Evolutionary conservation across 2,113 vertebrate species (phyloP).

Genomic region (Oreocharis arfaki): DNA sequence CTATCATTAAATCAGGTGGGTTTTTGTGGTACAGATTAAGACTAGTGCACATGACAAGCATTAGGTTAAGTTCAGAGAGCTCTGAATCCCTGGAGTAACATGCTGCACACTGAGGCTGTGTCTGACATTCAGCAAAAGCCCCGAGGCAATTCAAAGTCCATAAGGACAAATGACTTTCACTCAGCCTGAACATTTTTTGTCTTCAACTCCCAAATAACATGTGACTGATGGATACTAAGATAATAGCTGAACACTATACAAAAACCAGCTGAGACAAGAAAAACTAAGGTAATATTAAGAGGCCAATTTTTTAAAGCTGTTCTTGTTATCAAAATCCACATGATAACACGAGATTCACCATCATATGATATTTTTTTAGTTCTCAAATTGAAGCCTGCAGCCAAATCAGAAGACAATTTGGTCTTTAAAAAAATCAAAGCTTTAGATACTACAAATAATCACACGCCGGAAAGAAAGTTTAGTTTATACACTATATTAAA

Average conservation of each 20-base stretch:
- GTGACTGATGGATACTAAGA: not conserved
- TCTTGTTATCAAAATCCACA: not conserved
- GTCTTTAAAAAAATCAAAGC: not conserved
- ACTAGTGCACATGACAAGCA: not conserved
- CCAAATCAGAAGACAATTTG: not conserved
- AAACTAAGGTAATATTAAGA: not conserved
- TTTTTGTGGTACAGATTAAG: not conserved
- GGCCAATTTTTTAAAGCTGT: not conserved
- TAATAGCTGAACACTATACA: not conserved
- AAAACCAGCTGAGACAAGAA: not conserved
- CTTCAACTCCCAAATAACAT: not conserved
- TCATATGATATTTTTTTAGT: not conserved
- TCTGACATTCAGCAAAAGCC: not conserved
- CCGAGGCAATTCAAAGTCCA: not conserved
- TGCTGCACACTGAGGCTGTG: rapidly evolving
- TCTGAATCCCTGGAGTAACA: not conserved
- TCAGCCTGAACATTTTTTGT: not conserved
- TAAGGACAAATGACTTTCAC: not conserved
- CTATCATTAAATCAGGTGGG: not conserved
- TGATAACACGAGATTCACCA: not conserved
- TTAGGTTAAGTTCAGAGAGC: not conserved
- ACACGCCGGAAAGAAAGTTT: not conserved
- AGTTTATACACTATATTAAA: not conserved
- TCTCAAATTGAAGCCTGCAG: not conserved
- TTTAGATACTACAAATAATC: not conserved